Conservation (phyloP, 1,140 invertebrate genomes). For the Hycleus phaleratus region DNA sequence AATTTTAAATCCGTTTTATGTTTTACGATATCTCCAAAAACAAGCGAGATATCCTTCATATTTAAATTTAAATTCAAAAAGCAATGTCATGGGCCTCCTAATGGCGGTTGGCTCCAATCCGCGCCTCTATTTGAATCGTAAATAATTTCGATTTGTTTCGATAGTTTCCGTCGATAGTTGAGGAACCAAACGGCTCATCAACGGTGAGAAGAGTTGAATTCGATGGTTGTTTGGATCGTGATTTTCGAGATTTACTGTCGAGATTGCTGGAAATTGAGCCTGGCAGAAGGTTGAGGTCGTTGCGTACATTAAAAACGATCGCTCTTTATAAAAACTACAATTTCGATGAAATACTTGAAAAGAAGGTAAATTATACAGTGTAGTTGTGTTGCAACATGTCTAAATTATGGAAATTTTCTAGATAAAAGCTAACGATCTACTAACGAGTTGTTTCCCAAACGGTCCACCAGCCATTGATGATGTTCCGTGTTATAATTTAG, state of each 20-base stretch:
- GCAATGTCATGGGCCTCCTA: too few relatives aligned
- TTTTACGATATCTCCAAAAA: too few relatives aligned
- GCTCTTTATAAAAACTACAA: slow-evolving; percentile 46
- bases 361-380: slow-evolving; percentile 18
- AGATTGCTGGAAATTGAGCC: slow-evolving; percentile 43
- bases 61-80: too few relatives aligned
- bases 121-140: too few relatives aligned
- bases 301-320: slow-evolving; percentile 42
- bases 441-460: slow-evolving; percentile 1
- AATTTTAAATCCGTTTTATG: too few relatives aligned
- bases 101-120: too few relatives aligned
- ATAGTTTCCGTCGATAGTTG: slow-evolving; percentile 17
- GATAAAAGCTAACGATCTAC: slow-evolving; percentile 14
- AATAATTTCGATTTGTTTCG: too few relatives aligned
- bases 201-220: slow-evolving; percentile 18
- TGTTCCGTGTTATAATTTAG: not conserved
- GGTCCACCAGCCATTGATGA: slow-evolving; percentile 4
- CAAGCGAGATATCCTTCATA: too few relatives aligned
- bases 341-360: slow-evolving; percentile 39
- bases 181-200: slow-evolving; percentile 2
- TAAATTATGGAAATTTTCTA: not conserved
- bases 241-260: slow-evolving; percentile 40
- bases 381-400: too few relatives aligned
- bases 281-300: slow-evolving; percentile 39
- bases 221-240: slow-evolving; percentile 24